Evolutionary conservation across 1,140 invertebrate species (phyloP).

Genomic region (Drosophila nigrodunni): DNA sequence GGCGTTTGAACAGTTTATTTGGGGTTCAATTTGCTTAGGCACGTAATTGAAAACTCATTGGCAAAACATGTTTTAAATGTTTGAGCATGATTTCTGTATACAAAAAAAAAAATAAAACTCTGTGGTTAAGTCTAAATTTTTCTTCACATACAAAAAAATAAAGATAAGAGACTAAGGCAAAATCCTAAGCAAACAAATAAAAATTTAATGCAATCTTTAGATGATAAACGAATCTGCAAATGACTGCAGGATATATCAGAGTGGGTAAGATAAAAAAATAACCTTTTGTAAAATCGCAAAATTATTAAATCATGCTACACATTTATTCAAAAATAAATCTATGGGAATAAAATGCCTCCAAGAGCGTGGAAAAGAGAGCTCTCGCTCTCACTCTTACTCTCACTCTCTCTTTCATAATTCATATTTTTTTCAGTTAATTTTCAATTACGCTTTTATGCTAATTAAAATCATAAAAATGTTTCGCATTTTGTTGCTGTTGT

Average conservation of each 20-base stretch:
- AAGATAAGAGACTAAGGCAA: not conserved
- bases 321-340: constrained; percentile 7
- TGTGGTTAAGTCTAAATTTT: not conserved
- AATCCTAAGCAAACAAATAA: constrained; percentile 50
- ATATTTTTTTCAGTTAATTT: constrained; percentile 78
- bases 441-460: constrained; percentile 81
- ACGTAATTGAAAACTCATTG: not conserved
- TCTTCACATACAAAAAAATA: not conserved
- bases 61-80: not conserved
- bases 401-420: constrained; percentile 12
- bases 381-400: constrained; percentile 15
- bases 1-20: not conserved
- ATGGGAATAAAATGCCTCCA: not conserved
- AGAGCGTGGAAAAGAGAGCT: constrained; percentile 2
- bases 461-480: constrained; percentile 72
- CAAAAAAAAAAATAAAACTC: not conserved
- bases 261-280: constrained; percentile 12
- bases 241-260: constrained; percentile 24
- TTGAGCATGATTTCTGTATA: not conserved
- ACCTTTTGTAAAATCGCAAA: constrained; percentile 37
- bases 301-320: constrained; percentile 11
- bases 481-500: constrained; percentile 52
- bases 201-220: constrained; percentile 3
- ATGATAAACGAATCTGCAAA: not conserved
- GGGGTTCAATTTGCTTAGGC: not conserved